These are phyloP conservation scores for Aurelia sp. DNA, from an alignment of 30 jellyfish, hydroid and myxozoan species.

Conservation along the genomic window DNA sequence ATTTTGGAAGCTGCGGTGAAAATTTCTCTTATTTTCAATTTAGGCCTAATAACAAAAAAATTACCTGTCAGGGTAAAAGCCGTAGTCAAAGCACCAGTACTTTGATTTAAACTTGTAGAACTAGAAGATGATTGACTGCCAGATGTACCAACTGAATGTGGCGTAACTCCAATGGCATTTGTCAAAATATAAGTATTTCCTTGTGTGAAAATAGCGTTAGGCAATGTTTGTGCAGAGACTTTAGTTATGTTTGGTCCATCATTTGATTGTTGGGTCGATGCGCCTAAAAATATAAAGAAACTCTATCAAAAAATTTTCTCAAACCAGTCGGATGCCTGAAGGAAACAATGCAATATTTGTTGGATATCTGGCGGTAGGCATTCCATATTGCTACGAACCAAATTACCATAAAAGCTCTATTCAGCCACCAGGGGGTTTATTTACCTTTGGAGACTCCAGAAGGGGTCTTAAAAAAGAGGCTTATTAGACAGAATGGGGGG, in stretches of 20 bases:
- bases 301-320: too few species aligned
- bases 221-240: constrained; percentile 40
- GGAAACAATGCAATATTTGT: too few species aligned
- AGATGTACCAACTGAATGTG: constrained; percentile 73
- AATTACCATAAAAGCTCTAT: too few species aligned
- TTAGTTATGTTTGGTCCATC: constrained; percentile 35
- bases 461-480: too few species aligned
- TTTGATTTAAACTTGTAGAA: constrained; percentile 27
- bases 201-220: constrained; percentile 64
- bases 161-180: constrained; percentile 83
- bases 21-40: too few species aligned
- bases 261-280: constrained; percentile 22
- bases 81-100: constrained; percentile 45
- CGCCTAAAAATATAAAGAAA: neutral
- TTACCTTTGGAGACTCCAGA: too few species aligned
- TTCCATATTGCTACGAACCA: too few species aligned
- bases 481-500: too few species aligned
- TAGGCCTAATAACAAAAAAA: neutral
- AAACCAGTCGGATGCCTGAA: too few species aligned
- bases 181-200: constrained; percentile 94
- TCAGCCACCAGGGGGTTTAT: too few species aligned
- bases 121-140: constrained; percentile 25
- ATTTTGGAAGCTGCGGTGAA: too few species aligned
- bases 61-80: constrained; percentile 70
- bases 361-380: too few species aligned